These are phyloP conservation scores for Labroides dimidiatus DNA, from an alignment of 2,797 vertebrate genomes.

Conservation along the genomic window DNA sequence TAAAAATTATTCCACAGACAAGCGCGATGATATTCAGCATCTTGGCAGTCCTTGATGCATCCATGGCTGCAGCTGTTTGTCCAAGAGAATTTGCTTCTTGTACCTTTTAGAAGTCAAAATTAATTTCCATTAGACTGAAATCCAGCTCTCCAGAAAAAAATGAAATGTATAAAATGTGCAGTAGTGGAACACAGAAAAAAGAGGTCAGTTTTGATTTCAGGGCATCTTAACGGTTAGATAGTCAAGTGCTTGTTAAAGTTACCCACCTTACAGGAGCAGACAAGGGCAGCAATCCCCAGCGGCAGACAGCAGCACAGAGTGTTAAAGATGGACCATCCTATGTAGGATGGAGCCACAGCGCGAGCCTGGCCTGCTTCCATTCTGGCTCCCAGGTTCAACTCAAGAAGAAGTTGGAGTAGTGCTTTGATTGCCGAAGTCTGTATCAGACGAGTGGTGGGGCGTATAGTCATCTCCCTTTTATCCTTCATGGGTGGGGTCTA, in stretches of 20 bases:
- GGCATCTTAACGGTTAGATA: neutral
- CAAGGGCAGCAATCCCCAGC: slow-evolving; percentile 75
- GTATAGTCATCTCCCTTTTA: slow-evolving; percentile 35
- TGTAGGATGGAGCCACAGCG: slow-evolving; percentile 48
- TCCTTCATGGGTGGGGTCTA: slow-evolving; percentile 52
- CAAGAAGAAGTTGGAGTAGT: neutral
- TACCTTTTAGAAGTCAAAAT: slow-evolving; percentile 51
- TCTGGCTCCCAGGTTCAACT: slow-evolving; percentile 6
- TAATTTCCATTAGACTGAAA: neutral
- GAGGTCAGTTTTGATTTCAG: neutral
- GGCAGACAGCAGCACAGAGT: slow-evolving; percentile 79
- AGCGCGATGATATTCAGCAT: slow-evolving; percentile 70
- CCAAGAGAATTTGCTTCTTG: slow-evolving; percentile 58
- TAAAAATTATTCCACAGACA: slow-evolving; percentile 67
- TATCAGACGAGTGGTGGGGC: neutral
- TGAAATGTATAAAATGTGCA: neutral
- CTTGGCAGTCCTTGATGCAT: slow-evolving; percentile 74
- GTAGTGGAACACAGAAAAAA: neutral
- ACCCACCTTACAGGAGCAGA: slow-evolving; percentile 74
- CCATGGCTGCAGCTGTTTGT: slow-evolving; percentile 38
- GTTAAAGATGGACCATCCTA: slow-evolving; percentile 79
- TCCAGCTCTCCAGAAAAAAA: neutral
- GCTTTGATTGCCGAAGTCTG: neutral
- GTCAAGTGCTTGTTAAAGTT: neutral
- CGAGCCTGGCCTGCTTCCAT: slow-evolving; percentile 61